Evolutionary conservation across 2,113 vertebrate genomes (phyloP).

Genomic region (Nerophis lumbriciformis): DNA sequence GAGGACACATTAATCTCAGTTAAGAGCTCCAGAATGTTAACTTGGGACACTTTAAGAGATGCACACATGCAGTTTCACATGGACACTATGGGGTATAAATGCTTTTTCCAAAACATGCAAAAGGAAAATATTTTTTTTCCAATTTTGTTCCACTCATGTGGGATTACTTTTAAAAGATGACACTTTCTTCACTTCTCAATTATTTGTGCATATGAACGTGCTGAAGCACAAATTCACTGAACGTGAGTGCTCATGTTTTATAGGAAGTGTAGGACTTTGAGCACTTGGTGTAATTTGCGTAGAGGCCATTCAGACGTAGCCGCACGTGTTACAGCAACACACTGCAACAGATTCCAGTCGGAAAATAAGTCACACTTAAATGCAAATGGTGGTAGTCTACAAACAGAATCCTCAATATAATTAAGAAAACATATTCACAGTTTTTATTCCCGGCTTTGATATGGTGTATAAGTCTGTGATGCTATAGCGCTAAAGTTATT

Average conservation of each 20-base stretch:
- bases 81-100: conserved; percentile 2
- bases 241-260: neutral
- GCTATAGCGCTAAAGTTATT: neutral
- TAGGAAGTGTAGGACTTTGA: neutral
- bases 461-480: neutral
- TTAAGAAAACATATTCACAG: neutral
- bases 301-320: neutral
- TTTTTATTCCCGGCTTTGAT: neutral
- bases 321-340: too few species aligned
- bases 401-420: neutral
- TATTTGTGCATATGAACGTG: neutral
- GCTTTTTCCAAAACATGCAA: conserved; percentile 1
- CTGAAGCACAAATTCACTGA: too few species aligned
- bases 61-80: neutral
- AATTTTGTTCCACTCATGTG: conserved; percentile 7
- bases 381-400: neutral
- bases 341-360: too few species aligned
- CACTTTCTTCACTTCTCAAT: conserved; percentile 1
- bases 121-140: neutral
- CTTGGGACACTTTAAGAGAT: conserved; percentile 24
- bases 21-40: conserved; percentile 57
- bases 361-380: neutral
- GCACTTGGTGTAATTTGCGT: neutral
- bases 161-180: conserved; percentile 14
- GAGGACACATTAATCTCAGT: conserved; percentile 62